These are phyloP conservation scores for Drosophila kohkoa DNA, from an alignment of 1,140 invertebrate species.

Conservation along the genomic window DNA sequence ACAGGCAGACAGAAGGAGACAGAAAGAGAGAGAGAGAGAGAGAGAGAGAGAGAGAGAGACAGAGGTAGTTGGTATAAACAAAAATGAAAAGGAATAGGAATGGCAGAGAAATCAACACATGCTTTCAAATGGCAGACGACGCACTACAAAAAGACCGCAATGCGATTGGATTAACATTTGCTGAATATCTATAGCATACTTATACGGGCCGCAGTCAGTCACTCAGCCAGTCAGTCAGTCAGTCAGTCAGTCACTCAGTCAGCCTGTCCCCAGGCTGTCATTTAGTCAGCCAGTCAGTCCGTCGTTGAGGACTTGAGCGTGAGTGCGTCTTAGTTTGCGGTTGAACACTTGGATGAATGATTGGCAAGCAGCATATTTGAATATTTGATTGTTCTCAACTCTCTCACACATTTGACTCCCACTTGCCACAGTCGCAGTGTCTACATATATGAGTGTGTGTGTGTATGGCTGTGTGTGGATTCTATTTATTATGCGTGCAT, in stretches of 20 bases:
- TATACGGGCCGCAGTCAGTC: constrained; percentile 29
- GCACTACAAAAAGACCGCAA: constrained; percentile 78
- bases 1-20: neutral
- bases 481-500: constrained; percentile 46
- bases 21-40: neutral
- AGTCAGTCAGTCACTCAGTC: constrained; percentile 1
- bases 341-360: constrained; percentile 67
- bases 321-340: constrained; percentile 73
- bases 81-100: too few species aligned
- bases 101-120: constrained; percentile 66
- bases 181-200: constrained; percentile 63
- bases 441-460: neutral
- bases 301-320: constrained; percentile 13
- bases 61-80: neutral
- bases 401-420: constrained; percentile 2
- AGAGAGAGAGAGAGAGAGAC: neutral
- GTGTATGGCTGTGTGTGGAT: neutral
- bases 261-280: constrained; percentile 30
- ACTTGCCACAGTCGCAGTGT: neutral
- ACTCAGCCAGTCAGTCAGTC: constrained; percentile 8
- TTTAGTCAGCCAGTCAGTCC: constrained; percentile 25
- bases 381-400: constrained; percentile 63
- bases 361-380: constrained; percentile 65
- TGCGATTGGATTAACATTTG: constrained; percentile 80
- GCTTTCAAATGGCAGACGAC: constrained; percentile 38